Base-by-base conservation (phyloP, 2,888 invertebrate genomes). In the Cataglyphis rosenhaueri region DNA sequence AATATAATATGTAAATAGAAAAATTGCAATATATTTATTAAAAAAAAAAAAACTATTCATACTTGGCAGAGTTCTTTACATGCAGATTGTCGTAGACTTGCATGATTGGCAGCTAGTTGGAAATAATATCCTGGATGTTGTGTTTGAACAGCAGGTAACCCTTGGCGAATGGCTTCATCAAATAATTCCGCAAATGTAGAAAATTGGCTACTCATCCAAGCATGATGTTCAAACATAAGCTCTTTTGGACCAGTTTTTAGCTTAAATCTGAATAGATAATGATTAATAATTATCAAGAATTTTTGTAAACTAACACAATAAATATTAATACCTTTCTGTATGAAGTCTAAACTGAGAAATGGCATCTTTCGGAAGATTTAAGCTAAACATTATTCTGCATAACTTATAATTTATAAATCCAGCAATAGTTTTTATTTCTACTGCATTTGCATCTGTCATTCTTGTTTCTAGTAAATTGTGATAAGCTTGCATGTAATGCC, bases 81-180 rank as follows among this genome's bases (percentile, higher is more conserved):
- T 5, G 97, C 96, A 89, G 97, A 96, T 92, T 98, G 97, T 82
- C 99, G 96, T 91, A 96, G 96, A 70, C 96, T 96, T 88, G 98
- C 97, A 94, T 97, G 97, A 92, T 98, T 97, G n/a, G 99, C 98
- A 21, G 99, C 98, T 94, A 98, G 97, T 92, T 99, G 98, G 93
- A 98, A 99, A 95, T 99, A 99, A 94, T 99, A 98, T 5, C 99
- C 99, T 4, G 99, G 99, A 95, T 99, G 99, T 92, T 99, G 98
- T 0, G 98, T 98, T 94, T 99, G 99, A 82, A 99, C 97, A 1
- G 99, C 98, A 1, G 98, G 98, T 85, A 99, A 95, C 5, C 99
- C 99, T 89, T 97, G 96, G 90, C 97, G 97, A 41, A 99, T 98
- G 21, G 99, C 99, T 94, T 98, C 98, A 95, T 99, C 98, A 96